Evolutionary conservation across 2,797 vertebrate genomes (phyloP).

Genomic region (Phoebastria nigripes): DNA sequence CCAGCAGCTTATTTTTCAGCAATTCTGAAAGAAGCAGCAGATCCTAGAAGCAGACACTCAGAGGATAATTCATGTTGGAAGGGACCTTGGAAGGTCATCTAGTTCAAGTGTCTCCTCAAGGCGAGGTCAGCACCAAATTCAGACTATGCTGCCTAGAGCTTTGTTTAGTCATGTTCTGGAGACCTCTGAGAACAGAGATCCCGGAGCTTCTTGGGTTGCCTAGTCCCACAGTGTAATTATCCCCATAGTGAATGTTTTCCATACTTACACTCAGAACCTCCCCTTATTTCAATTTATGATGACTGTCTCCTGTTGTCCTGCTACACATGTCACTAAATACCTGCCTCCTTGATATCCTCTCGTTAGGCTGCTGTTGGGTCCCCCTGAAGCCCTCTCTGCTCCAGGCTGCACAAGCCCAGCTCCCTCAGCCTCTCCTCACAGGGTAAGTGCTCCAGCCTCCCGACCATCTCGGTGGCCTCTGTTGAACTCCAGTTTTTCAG

Average conservation of each 20-base stretch:
- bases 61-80: neutral
- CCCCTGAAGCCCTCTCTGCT: neutral
- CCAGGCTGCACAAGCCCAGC: neutral
- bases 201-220: neutral
- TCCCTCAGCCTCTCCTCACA: neutral
- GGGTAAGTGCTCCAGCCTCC: neutral
- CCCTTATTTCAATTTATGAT: neutral
- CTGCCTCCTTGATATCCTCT: neutral
- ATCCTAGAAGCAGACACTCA: neutral
- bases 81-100: neutral
- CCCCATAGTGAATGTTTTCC: neutral
- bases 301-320: neutral
- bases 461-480: rapidly evolving
- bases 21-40: neutral
- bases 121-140: neutral
- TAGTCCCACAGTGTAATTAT: neutral
- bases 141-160: neutral
- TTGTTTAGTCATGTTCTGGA: neutral
- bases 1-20: neutral
- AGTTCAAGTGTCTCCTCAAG: neutral
- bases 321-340: neutral
- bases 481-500: neutral
- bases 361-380: neutral
- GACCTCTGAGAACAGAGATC: neutral
- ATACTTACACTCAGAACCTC: neutral